A percentile compares a stretch with the other conserved stretches of the same genome.
Evolutionary conservation across 2,888 invertebrate genomes (phyloP).

Genomic region (Sylvicola cinctus): DNA sequence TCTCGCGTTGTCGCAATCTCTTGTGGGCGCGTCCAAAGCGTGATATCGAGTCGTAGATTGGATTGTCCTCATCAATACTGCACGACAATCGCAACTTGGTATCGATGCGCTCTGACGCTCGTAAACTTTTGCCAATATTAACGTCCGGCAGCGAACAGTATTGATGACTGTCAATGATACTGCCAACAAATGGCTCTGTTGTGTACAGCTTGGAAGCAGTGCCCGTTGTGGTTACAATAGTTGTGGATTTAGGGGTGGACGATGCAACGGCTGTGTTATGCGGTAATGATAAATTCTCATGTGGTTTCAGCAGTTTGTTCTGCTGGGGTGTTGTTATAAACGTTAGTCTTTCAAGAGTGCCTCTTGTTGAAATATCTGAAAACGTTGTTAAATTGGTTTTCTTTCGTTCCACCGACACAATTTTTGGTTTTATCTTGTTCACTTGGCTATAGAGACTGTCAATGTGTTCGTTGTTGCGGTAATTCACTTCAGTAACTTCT

Average conservation of each 20-base stretch:
- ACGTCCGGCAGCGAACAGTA: conserved; percentile 52
- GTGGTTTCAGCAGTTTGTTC: conserved; percentile 7
- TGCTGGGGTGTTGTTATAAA: conserved; percentile 8
- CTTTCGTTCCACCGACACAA: conserved; percentile 26
- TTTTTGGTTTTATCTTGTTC: conserved; percentile 31
- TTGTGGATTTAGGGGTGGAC: neutral
- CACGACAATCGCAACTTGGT: conserved; percentile 35
- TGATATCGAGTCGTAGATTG: conserved; percentile 21
- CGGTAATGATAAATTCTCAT: conserved; percentile 7
- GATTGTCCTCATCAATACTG: conserved; percentile 2
- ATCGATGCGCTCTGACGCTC: conserved; percentile 50
- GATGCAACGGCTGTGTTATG: conserved; percentile 11
- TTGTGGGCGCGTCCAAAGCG: conserved; percentile 22
- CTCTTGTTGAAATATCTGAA: conserved; percentile 12
- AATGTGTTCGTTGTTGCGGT: conserved; percentile 7
- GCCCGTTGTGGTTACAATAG: neutral
- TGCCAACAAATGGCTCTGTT: conserved; percentile 9
- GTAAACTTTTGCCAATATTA: conserved; percentile 43
- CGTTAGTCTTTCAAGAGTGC: conserved; percentile 12
- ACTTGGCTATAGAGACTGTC: conserved; percentile 15
- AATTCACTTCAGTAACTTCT: neutral
- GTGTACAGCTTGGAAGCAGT: conserved; percentile 7
- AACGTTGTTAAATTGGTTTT: conserved; percentile 16
- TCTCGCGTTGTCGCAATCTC: conserved; percentile 17
- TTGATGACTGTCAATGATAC: conserved; percentile 37